These are phyloP conservation scores for Trematocara stigmaticum DNA, from an alignment of 2,113 vertebrate species.

Conservation along the genomic window DNA sequence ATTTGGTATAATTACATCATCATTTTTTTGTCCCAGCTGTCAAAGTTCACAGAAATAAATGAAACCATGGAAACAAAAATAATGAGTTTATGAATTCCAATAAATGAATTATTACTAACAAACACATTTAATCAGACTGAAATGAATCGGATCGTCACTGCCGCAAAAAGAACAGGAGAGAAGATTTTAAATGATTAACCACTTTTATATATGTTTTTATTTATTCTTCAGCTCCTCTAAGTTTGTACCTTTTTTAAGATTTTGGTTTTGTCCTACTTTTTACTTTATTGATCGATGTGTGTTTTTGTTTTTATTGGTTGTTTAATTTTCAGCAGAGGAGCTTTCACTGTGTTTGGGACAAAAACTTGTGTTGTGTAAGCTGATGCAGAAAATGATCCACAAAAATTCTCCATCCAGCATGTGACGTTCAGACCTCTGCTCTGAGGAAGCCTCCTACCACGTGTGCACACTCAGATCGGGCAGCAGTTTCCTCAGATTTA, in stretches of 20 bases:
- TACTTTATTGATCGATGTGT: not conserved
- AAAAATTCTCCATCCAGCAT: not conserved
- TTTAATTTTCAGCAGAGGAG: not conserved
- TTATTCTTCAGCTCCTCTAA: not conserved
- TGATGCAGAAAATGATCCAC: not conserved
- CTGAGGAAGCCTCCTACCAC: not conserved
- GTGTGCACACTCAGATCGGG: not conserved
- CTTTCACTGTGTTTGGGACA: not conserved
- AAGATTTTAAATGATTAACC: not conserved
- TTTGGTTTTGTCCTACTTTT: not conserved
- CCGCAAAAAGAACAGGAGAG: not conserved
- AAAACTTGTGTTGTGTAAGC: not conserved
- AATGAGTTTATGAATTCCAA: not conserved
- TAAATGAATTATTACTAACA: not conserved
- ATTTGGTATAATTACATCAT: not conserved
- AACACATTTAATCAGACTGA: not conserved
- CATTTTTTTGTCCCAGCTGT: not conserved
- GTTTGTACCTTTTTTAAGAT: not conserved
- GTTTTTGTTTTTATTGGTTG: not conserved
- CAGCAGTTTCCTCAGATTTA: not conserved
- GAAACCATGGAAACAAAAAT: not conserved
- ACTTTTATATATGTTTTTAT: not conserved
- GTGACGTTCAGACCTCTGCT: not conserved
- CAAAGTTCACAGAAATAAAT: not conserved
- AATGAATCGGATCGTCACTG: rapidly evolving